Percentiles rank a stretch among this genome's conserved stretches.
Conservation (phyloP, 2,113 vertebrate genomes). For the Cynopterus brachyotis region DNA sequence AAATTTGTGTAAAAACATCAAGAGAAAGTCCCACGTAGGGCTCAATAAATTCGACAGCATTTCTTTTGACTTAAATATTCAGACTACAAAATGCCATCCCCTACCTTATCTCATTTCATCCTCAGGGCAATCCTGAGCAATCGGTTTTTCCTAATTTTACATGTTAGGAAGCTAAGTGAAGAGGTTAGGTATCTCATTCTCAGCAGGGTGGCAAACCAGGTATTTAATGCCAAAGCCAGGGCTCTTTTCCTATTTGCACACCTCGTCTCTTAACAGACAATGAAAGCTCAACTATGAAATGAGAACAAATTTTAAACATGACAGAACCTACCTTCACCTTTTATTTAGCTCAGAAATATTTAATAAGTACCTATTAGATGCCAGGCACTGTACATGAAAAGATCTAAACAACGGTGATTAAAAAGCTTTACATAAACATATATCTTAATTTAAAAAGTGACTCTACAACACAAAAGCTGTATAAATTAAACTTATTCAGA, state of each 20-base stretch:
- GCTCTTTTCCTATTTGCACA: neutral
- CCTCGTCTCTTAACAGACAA: neutral
- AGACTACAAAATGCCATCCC: neutral
- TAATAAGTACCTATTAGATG: neutral
- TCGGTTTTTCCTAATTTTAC: neutral
- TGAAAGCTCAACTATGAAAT: neutral
- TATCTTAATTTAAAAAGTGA: neutral
- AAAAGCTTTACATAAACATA: neutral
- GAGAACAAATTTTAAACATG: neutral
- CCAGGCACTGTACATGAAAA: neutral
- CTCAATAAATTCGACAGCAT: neutral
- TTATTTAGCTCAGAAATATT: slow-evolving; percentile 6
- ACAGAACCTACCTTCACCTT: slow-evolving; percentile 4
- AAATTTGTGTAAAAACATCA: neutral
- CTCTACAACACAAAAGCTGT: neutral
- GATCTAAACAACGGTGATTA: neutral
- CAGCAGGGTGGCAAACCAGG: neutral
- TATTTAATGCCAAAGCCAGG: neutral
- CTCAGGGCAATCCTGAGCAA: neutral
- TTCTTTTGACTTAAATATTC: neutral
- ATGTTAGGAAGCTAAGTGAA: neutral
- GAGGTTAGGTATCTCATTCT: neutral
- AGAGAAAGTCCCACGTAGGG: neutral
- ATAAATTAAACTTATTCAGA: neutral
- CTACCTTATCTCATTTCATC: neutral